A percentile compares a stretch with the other conserved stretches of the same genome.
phyloP scores from a whole-genome alignment of 1,140 invertebrate species.

The Eriosoma lanigerum region DNA sequence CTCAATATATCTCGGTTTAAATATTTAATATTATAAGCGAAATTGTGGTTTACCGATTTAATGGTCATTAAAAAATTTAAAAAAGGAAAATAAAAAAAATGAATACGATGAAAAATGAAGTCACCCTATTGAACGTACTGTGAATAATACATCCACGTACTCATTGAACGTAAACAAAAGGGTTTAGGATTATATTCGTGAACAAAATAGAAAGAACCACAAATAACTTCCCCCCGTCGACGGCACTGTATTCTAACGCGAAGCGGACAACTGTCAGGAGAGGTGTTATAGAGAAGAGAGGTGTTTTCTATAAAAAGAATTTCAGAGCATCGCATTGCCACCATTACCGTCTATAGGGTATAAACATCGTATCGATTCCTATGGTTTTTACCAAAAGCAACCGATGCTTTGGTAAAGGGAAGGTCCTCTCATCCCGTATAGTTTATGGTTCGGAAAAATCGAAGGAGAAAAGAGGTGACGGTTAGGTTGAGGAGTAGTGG shows the following conservation, averaged over 20 bases:
- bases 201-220: background rate
- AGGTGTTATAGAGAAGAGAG: background rate
- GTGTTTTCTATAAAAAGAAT: conserved; percentile 39
- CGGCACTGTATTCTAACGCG: background rate
- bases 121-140: background rate
- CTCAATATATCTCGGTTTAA: too few species aligned
- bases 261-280: background rate
- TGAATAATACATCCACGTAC: background rate
- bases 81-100: background rate
- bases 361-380: conserved; percentile 46
- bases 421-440: background rate
- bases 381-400: conserved; percentile 38
- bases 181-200: background rate
- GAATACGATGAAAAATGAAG: background rate
- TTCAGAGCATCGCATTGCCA: background rate
- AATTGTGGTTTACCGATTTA: too few species aligned
- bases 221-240: too few species aligned
- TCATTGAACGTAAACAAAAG: conserved; percentile 22
- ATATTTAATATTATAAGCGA: too few species aligned
- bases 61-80: background rate
- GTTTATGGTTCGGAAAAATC: conserved; percentile 34
- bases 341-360: background rate
- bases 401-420: conserved; percentile 21
- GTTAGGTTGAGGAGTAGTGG: background rate
- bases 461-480: background rate